phyloP scores from a whole-genome alignment of 2,888 invertebrate species.

The Lasioglossum morio region DNA sequence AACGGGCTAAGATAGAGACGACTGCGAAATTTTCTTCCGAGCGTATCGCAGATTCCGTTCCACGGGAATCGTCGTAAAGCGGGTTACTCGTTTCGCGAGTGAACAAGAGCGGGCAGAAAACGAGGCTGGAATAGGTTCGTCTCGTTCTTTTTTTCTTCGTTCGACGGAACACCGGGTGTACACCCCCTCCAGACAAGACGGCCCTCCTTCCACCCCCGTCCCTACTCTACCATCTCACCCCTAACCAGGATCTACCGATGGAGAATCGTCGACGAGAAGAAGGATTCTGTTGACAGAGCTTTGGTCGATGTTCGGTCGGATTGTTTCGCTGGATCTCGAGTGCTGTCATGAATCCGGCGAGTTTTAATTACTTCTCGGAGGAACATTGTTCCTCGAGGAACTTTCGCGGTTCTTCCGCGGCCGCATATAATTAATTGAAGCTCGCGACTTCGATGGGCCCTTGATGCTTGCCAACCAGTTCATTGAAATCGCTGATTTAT shows the following conservation, averaged over 20 bases:
- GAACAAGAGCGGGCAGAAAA: constrained; percentile 32
- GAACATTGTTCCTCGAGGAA: constrained; percentile 3
- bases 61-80: constrained; percentile 65
- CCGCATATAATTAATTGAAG: constrained; percentile 9
- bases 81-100: constrained; percentile 67
- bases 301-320: constrained; percentile 41
- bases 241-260: background rate
- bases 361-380: constrained; percentile 34
- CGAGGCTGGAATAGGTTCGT: constrained; percentile 49
- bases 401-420: background rate
- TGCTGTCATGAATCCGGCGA: constrained; percentile 3
- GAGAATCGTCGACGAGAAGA: constrained; percentile 23
- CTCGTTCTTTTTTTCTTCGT: constrained; percentile 60
- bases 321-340: constrained; percentile 35
- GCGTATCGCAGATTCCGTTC: constrained; percentile 62
- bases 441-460: background rate
- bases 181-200: constrained; percentile 51
- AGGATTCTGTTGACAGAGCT: constrained; percentile 47
- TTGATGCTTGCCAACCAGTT: background rate
- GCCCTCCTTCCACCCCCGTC: constrained; percentile 16
- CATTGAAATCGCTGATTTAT: background rate
- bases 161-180: constrained; percentile 57
- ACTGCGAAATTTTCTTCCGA: constrained; percentile 61
- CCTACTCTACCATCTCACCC: background rate
- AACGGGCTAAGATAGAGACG: constrained; percentile 7